Percentiles rank a stretch among this genome's conserved stretches.
These are phyloP conservation scores for Lepidothrix coronata DNA, from an alignment of 2,113 vertebrate species.

Conservation along the genomic window DNA sequence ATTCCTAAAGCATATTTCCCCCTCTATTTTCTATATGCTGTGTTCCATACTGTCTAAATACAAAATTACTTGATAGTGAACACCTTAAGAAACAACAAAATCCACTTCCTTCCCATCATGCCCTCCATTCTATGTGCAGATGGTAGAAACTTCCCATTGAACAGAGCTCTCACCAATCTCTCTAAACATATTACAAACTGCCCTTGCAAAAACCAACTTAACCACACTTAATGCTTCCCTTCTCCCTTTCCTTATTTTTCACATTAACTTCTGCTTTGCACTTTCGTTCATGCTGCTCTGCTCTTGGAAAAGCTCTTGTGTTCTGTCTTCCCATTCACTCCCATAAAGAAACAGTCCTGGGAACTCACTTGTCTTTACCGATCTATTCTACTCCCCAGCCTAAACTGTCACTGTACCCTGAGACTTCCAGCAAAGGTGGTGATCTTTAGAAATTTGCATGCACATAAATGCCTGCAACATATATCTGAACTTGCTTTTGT, in stretches of 20 bases:
- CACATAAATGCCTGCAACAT: background rate
- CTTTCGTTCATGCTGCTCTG: background rate
- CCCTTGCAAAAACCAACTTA: background rate
- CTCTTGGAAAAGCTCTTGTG: background rate
- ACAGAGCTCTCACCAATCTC: background rate
- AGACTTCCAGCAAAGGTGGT: background rate
- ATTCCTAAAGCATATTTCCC: background rate
- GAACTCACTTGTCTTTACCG: background rate
- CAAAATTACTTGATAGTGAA: background rate
- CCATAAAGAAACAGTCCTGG: background rate
- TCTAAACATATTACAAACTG: background rate
- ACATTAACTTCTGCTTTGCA: background rate
- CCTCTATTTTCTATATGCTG: background rate
- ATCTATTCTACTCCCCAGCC: background rate
- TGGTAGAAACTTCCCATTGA: background rate
- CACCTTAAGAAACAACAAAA: background rate
- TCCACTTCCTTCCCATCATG: accelerated
- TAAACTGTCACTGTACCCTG: background rate
- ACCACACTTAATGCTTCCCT: background rate
- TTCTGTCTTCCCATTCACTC: background rate
- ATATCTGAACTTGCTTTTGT: background rate
- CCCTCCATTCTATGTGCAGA: background rate
- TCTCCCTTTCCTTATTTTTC: background rate
- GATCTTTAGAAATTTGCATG: background rate
- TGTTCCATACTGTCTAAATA: background rate